A percentile compares a stretch with the other conserved stretches of the same genome.
phyloP scores from a whole-genome alignment of 1,140 invertebrate species.

The Macrosteles quadrilineatus region DNA sequence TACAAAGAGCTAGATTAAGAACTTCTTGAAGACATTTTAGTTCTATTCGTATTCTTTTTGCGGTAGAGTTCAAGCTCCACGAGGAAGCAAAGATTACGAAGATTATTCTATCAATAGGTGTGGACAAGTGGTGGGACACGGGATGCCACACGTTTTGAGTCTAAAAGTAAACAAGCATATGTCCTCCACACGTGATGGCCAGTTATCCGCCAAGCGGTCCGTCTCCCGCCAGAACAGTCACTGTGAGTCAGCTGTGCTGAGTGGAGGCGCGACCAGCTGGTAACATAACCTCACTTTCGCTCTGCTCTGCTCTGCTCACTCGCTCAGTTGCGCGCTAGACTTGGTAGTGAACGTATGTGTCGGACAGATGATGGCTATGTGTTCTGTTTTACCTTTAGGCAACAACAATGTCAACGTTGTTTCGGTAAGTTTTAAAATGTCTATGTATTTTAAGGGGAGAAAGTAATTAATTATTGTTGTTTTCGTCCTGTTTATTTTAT shows the following conservation, averaged over 20 bases:
- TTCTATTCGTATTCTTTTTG: too few species aligned
- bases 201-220: neutral
- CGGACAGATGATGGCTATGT: conserved; percentile 2
- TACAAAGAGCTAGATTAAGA: too few species aligned
- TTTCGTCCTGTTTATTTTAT: too few species aligned
- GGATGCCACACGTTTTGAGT: neutral
- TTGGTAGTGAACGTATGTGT: conserved; percentile 3
- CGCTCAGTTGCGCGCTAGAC: conserved; percentile 7
- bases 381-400: conserved; percentile 1
- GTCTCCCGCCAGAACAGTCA: neutral
- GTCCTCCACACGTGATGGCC: too few species aligned
- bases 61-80: too few species aligned
- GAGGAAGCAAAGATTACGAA: too few species aligned
- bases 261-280: neutral
- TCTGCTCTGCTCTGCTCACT: neutral
- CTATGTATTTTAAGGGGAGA: too few species aligned
- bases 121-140: too few species aligned
- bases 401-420: conserved; percentile 11
- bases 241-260: neutral
- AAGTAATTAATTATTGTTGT: too few species aligned
- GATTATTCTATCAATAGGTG: too few species aligned
- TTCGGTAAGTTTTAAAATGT: conserved; percentile 7
- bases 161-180: neutral
- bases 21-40: too few species aligned
- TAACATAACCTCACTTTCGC: conserved; percentile 5